Conservation (phyloP, 2,113 vertebrate genomes). For the Colossoma macropomum region DNA sequence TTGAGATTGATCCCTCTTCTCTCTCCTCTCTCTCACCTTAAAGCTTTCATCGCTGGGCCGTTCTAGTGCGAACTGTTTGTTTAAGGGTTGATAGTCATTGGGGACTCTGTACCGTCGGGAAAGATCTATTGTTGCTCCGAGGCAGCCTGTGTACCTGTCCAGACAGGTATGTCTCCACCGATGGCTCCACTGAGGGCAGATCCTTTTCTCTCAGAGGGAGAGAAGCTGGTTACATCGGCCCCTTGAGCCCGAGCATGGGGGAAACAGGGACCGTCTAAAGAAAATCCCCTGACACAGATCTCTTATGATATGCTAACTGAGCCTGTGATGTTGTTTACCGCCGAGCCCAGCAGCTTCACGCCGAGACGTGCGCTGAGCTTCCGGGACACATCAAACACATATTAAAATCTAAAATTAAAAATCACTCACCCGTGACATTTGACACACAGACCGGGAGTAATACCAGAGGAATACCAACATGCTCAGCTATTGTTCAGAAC, state of each 20-base stretch:
- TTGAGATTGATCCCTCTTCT: conserved; percentile 64
- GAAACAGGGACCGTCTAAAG: conserved; percentile 65
- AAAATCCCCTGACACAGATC: conserved; percentile 72
- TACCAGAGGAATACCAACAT: conserved; percentile 60
- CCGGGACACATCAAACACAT: conserved; percentile 72
- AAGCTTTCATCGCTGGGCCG: conserved; percentile 22
- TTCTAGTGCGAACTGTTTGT: conserved; percentile 58
- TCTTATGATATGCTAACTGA: conserved; percentile 75
- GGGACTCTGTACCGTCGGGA: conserved; percentile 60
- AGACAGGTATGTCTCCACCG: conserved; percentile 72
- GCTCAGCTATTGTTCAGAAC: conserved; percentile 30
- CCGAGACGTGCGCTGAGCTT: conserved; percentile 62
- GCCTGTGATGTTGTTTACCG: conserved; percentile 77
- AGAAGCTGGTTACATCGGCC: conserved; percentile 39
- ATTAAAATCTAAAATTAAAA: conserved; percentile 79
- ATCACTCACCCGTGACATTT: conserved; percentile 70
- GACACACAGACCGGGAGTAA: conserved; percentile 59
- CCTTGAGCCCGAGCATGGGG: conserved; percentile 62
- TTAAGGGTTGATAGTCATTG: conserved; percentile 65
- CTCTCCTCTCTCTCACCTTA: conserved; percentile 25
- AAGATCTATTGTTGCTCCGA: conserved; percentile 71
- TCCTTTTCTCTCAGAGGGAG: conserved; percentile 46
- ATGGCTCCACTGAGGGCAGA: conserved; percentile 54
- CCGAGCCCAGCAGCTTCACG: conserved; percentile 60
- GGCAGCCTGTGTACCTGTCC: conserved; percentile 75